A percentile compares a stretch with the other conserved stretches of the same genome.
Conservation (phyloP, 2,888 invertebrate genomes). For the Tinea semifulvella region DNA sequence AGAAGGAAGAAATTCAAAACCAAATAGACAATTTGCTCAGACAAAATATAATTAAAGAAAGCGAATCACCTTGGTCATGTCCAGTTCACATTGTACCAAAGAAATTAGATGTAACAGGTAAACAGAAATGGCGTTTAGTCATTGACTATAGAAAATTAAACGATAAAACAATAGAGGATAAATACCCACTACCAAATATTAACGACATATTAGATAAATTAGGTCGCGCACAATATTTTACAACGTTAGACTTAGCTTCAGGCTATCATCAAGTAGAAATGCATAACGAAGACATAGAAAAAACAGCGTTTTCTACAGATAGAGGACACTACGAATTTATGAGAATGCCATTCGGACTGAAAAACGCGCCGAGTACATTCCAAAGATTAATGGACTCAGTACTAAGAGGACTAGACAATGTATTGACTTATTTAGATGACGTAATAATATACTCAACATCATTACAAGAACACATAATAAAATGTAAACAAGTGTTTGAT, state of each 20-base stretch:
- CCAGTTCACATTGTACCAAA: constrained; percentile 20
- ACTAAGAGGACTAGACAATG: constrained; percentile 24
- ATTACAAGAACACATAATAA: constrained; percentile 24
- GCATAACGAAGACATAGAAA: constrained; percentile 22
- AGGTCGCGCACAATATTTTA: constrained; percentile 20
- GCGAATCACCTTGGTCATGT: constrained; percentile 16
- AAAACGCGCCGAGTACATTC: constrained; percentile 28
- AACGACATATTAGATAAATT: constrained; percentile 24
- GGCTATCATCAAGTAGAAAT: constrained; percentile 23
- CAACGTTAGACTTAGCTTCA: constrained; percentile 24
- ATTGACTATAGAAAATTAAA: constrained; percentile 22
- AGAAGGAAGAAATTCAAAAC: constrained; percentile 14
- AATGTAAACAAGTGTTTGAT: constrained; percentile 23
- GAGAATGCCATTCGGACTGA: constrained; percentile 29
- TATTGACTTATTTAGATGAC: constrained; percentile 25
- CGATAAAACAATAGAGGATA: constrained; percentile 16
- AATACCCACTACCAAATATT: constrained; percentile 18
- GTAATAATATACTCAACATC: constrained; percentile 22
- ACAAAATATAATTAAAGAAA: constrained; percentile 15
- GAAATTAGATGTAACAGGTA: constrained; percentile 15
- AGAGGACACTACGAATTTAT: constrained; percentile 29
- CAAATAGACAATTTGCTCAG: constrained; percentile 15
- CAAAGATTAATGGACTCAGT: constrained; percentile 30
- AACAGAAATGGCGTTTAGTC: constrained; percentile 23
- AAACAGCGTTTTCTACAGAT: constrained; percentile 28